Base-by-base conservation (phyloP, 2,113 vertebrate genomes). In the Chroicocephalus ridibundus region DNA sequence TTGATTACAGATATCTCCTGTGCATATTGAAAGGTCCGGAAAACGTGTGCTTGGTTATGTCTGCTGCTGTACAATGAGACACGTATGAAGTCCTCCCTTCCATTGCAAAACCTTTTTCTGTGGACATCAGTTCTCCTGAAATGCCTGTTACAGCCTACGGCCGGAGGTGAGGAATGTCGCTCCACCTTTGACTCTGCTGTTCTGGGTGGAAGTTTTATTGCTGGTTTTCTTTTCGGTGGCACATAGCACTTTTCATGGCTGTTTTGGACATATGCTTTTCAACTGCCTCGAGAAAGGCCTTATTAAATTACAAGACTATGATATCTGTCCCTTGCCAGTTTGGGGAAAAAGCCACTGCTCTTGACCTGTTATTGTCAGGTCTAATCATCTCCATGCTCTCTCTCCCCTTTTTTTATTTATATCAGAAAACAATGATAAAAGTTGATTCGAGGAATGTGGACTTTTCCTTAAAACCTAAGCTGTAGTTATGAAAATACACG, bases 1-100 rank as follows among this genome's bases (percentile, higher is more conserved):
- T 16, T 90, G 94, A 78, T 97, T 93, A 49, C 91, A 96, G 94
- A 40, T 24, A 72, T 69, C 82, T 96, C 78, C 72, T 68, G 74
- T 18, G 34, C 15, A 1, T 5, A 16, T 52, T 62, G 71, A 85
- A 71, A 60, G 25, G 26, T 42, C 74, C 65, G 66, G 51, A 15
- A 55, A 86, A 72, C 29, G 10, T 46, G 6, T 36, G 47, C 38
- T 92, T 52, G 1, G 42, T 78, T 22, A 61, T 61, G 49, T 71
- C 79, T 90, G 75, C 79, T 57, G 7, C 1, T 57, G 49, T 38
- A 2, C 55, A 49, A 0, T 5, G 5, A 32, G 20, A 15, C 24
- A 5, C 2, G 13, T 8, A 52, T 65, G 65, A 58, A 65, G 20
- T 31, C 52, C 57, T 77, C 49, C 24, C 25, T 40, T 3, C 44